Base-by-base conservation (phyloP, 1,140 invertebrate species). In the Bombus turneri region DNA sequence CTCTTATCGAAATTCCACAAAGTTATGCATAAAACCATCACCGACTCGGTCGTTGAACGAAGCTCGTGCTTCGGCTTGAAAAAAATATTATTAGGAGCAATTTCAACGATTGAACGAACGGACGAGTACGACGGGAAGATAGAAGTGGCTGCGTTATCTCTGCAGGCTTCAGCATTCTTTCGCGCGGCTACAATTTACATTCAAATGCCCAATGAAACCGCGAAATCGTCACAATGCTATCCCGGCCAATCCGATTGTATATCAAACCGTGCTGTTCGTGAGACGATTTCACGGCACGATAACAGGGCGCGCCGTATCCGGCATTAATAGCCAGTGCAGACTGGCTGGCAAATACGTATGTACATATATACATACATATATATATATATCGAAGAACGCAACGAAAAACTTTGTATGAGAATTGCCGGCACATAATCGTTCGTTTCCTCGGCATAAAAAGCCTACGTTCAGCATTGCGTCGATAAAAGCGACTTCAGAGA, bases 401-500 rank as follows among this genome's bases (percentile, higher is more conserved):
- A 82, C n/a, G 66, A 78, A 83, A 83, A 83, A 78, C 28, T 77
- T 77, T 28, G 34, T 31, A 77, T 47, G 57, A 39, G 39, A 66
- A 83, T 64, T 57, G 64, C 62, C 34, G 22, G 43, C 41, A 77
- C 59, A 83, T 69, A 77, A 83, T 83, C 81, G 81, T 83, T 53
- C 81, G 41, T 83, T 83, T 75, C 43, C 62, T 39, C 34, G n/a
- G 59, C 31, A 57, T 83, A 76, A 83, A 69, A 78, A 78, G 31
- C 28, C 18, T 53, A 62, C 59, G 53, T 62, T 71, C 53, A 8
- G 39, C 53, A 72, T 85, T 73, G 72, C 10, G 12, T 68, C 68
- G 47, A 62, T n/a, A 37, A 76, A 75, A 76, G 84, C 80, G 81
- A 59, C 64, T 71, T 71, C 73, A 43, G 57, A 81, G 84, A 86